phyloP scores from a whole-genome alignment of 2,113 vertebrate genomes.

The Pollimyrus isidori region DNA sequence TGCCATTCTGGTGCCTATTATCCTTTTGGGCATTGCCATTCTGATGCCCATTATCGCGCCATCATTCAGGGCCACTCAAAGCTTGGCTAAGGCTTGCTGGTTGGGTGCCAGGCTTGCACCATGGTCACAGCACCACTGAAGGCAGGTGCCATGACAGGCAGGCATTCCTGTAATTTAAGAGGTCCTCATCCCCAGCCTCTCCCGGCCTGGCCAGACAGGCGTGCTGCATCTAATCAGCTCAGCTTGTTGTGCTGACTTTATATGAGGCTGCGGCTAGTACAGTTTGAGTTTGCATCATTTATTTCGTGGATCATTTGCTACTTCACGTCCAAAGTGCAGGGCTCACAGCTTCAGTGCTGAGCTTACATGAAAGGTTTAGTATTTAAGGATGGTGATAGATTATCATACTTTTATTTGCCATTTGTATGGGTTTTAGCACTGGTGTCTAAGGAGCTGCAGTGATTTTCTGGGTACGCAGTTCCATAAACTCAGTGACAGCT shows the following conservation, averaged over 20 bases:
- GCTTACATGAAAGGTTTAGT: conserved; percentile 45
- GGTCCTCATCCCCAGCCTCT: conserved; percentile 18
- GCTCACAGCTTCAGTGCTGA: conserved; percentile 25
- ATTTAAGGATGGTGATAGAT: background rate
- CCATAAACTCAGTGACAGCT: conserved; percentile 65
- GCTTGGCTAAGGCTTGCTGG: background rate
- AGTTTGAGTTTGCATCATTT: background rate
- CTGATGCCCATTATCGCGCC: conserved; percentile 27
- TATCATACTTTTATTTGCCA: background rate
- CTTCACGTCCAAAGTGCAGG: background rate
- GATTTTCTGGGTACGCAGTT: conserved; percentile 60
- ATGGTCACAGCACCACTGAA: background rate
- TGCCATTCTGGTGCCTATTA: conserved; percentile 18
- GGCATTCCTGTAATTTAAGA: background rate
- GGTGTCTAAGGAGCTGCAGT: conserved; percentile 47
- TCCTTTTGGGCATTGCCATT: conserved; percentile 13
- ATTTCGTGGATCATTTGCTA: background rate
- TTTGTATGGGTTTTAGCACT: background rate
- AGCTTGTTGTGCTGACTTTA: background rate
- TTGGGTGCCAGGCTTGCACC: background rate
- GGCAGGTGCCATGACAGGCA: background rate
- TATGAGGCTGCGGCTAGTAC: background rate
- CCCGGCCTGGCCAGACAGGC: background rate
- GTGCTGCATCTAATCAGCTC: background rate
- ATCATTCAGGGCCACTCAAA: background rate